Percentiles rank a stretch among this genome's conserved stretches.
Conservation (phyloP, 2,797 vertebrate species). For the Acipenser ruthenus region DNA sequence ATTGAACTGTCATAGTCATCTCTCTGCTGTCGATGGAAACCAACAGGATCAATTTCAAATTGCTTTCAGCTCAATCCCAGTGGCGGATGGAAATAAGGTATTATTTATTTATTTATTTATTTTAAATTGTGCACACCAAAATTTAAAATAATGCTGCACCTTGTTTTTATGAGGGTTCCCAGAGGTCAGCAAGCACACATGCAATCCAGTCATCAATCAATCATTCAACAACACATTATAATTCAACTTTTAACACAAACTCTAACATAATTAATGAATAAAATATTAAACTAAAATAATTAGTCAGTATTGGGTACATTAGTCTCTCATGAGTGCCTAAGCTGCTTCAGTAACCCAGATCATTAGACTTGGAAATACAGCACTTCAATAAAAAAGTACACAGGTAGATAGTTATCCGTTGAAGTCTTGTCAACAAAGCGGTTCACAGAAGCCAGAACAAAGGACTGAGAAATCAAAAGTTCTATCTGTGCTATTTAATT, state of each 20-base stretch:
- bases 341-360: conserved; percentile 41
- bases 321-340: conserved; percentile 11
- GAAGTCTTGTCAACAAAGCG: not conserved
- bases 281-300: conserved; percentile 4
- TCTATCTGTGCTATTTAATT: not conserved
- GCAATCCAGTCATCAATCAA: not conserved
- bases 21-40: too few species aligned
- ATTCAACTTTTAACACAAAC: not conserved
- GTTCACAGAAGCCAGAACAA: not conserved
- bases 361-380: conserved; percentile 22
- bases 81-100: too few species aligned
- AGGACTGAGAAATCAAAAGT: not conserved
- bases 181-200: conserved; percentile 1
- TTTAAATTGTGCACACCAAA: too few species aligned
- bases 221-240: not conserved
- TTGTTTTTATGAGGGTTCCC: too few species aligned
- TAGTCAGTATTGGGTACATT: not conserved
- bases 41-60: too few species aligned
- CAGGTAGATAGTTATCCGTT: not conserved
- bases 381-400: not conserved
- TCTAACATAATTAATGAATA: conserved; percentile 4
- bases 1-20: too few species aligned
- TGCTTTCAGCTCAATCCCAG: too few species aligned
- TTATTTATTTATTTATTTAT: too few species aligned
- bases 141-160: too few species aligned